Evolutionary conservation across 2,888 invertebrate genomes (phyloP), one percentile per base, ranked within the genome.

Genomic region (Aphidoletes aphidimyza): DNA sequence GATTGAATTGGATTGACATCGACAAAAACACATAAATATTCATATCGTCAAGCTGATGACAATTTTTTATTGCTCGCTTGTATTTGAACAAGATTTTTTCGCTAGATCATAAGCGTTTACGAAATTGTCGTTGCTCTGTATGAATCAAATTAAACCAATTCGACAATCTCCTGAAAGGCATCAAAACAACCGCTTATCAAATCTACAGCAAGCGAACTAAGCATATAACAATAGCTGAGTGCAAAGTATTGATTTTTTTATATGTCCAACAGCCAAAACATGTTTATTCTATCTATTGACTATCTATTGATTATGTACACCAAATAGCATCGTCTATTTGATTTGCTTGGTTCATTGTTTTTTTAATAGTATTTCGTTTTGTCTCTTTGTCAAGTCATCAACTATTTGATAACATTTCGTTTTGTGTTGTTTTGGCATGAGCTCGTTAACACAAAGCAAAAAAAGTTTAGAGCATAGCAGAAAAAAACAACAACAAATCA

Each of bases 21-120:
- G 54, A 54, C n/a, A 54, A 54, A 54, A 22, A 22, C n/a, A 22
- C 22, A 54, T 54, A 54, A 54, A 54, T 54, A 54, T 54, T 54
- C 54, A 54, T 54, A 54, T 54, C 54, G 22, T n/a, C 22, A 54
- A n/a, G 47, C 47, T 19, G 22, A 54, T 22, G 54, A 54, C 54
- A 8, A 22, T 54, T 54, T 54, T 54, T n/a, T 54, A 54, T 22
- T 54, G 22, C 54, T 54, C 26, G n/a, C 5, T 69, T n/a, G 14
- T 30, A 30, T 69, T 69, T 69, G 30, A 69, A 34, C 69, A 30
- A 69, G 26, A 69, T 30, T 69, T 69, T 34, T 69, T 69, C 69
- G 22, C 3, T 22, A 54, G 14, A 22, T n/a, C 22, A 19, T 30
- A 69, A 30, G n/a, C n/a, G n/a, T n/a, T n/a, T n/a, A 26, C 26